Percentiles rank a stretch among this genome's conserved stretches.
Conservation (phyloP, 2,888 invertebrate species). For the Temnothorax unifasciatus region DNA sequence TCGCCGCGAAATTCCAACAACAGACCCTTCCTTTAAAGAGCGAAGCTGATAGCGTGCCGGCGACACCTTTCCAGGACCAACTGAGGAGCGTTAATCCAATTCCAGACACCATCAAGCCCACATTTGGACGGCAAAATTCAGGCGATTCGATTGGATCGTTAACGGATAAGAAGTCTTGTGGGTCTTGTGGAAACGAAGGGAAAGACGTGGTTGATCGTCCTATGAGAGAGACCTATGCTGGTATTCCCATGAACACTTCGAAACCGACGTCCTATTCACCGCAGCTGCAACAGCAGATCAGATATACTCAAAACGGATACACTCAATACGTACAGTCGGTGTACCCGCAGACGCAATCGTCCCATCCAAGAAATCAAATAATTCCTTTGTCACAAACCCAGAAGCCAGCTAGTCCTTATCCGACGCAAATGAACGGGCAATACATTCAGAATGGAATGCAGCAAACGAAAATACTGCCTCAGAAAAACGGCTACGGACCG, state of each 20-base stretch:
- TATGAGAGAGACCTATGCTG: constrained; percentile 74
- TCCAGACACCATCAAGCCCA: constrained; percentile 74
- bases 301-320: constrained; percentile 83
- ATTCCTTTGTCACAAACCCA: constrained; percentile 81
- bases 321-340: constrained; percentile 71
- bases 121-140: constrained; percentile 77
- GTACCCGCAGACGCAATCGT: constrained; percentile 81
- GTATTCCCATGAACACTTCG: constrained; percentile 58
- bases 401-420: constrained; percentile 84
- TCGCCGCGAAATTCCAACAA: constrained; percentile 84
- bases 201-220: constrained; percentile 72
- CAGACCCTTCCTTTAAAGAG: constrained; percentile 86
- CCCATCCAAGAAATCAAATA: constrained; percentile 81
- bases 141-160: constrained; percentile 76
- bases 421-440: constrained; percentile 80
- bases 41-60: constrained; percentile 83
- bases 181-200: constrained; percentile 71
- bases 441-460: constrained; percentile 78
- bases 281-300: constrained; percentile 81
- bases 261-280: constrained; percentile 79
- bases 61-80: constrained; percentile 84
- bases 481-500: constrained; percentile 79
- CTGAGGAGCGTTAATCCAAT: constrained; percentile 82
- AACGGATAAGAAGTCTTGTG: constrained; percentile 77
- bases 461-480: constrained; percentile 72